These are phyloP conservation scores for Puma concolor DNA, from an alignment of 2,113 vertebrate species.

Conservation along the genomic window DNA sequence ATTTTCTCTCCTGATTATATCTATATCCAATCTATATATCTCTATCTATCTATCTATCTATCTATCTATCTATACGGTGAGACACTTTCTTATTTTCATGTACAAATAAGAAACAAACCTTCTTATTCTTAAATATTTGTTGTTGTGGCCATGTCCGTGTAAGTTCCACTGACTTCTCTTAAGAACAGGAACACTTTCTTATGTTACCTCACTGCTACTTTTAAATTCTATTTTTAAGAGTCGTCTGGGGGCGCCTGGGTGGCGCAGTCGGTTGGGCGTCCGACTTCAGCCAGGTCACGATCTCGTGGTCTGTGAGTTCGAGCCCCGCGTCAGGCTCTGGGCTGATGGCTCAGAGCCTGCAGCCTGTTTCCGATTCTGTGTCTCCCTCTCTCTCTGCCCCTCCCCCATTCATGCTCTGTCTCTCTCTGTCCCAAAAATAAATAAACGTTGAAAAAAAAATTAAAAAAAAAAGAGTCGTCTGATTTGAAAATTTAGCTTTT, in stretches of 20 bases:
- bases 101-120: background rate
- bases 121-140: background rate
- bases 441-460: no score
- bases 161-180: background rate
- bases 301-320: no score
- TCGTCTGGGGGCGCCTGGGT: background rate
- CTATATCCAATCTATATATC: no score
- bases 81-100: background rate
- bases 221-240: slow-evolving; percentile 45
- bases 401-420: no score
- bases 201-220: background rate
- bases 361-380: no score
- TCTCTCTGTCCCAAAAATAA: no score
- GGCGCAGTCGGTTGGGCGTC: no score
- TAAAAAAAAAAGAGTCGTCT: background rate
- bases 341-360: no score
- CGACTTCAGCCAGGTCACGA: no score
- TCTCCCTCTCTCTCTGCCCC: no score
- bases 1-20: background rate
- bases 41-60: no score
- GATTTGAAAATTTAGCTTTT: slow-evolving; percentile 26
- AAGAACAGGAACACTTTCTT: slow-evolving; percentile 23
- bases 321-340: no score
- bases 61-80: background rate
- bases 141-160: background rate